A percentile compares a stretch with the other conserved stretches of the same genome.
These are phyloP conservation scores for Pseudococcus jackbeardsleyi DNA, from an alignment of 2,888 invertebrate genomes.

Conservation along the genomic window DNA sequence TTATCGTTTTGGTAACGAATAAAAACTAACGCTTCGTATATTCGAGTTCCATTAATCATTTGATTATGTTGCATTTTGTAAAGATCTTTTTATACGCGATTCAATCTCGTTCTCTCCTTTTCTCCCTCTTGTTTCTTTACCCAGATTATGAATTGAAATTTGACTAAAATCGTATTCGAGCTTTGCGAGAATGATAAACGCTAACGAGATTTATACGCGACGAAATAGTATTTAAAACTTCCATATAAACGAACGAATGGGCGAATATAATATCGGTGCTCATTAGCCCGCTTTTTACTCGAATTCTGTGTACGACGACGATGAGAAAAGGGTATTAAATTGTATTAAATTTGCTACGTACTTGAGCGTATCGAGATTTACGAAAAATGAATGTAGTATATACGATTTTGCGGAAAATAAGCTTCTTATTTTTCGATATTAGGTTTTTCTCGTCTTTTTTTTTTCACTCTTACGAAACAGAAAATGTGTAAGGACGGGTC, in stretches of 20 bases:
- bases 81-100: not conserved
- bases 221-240: slow-evolving; percentile 33
- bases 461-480: not conserved
- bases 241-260: slow-evolving; percentile 7
- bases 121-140: not conserved
- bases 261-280: slow-evolving; percentile 3
- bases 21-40: not conserved
- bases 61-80: not conserved
- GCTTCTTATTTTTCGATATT: slow-evolving; percentile 34
- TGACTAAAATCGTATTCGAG: not conserved
- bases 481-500: not conserved
- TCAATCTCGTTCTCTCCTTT: not conserved
- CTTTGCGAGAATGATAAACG: not conserved
- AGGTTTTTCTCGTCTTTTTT: not conserved
- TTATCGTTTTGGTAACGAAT: not conserved
- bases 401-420: slow-evolving; percentile 14
- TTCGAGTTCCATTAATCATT: not conserved
- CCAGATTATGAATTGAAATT: not conserved
- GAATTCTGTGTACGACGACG: not conserved
- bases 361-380: slow-evolving; percentile 5
- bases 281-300: slow-evolving; percentile 20
- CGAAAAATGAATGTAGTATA: not conserved
- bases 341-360: slow-evolving; percentile 14
- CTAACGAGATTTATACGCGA: slow-evolving; percentile 6
- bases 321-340: slow-evolving; percentile 12